Conservation (phyloP, 1,140 invertebrate genomes). For the Penaeus chinensis region DNA sequence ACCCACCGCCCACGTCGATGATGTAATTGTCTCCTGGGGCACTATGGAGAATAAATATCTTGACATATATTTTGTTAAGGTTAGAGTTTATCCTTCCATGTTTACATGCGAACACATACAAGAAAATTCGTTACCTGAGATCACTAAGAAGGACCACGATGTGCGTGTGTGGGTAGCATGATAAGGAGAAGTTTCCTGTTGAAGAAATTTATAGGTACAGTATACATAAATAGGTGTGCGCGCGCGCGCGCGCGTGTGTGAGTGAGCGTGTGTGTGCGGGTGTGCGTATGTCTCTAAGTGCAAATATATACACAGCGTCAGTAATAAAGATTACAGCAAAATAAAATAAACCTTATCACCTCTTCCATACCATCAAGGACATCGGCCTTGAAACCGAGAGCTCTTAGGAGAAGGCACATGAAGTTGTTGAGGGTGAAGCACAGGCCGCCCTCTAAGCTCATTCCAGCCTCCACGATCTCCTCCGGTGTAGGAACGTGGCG, state of each 20-base stretch:
- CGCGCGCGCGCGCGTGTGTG: too few relatives aligned
- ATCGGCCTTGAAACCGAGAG: constrained; percentile 5
- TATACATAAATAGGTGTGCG: too few relatives aligned
- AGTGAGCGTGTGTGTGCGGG: too few relatives aligned
- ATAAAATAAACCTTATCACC: neutral
- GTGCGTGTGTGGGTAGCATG: neutral
- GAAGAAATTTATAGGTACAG: neutral
- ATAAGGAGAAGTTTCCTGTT: constrained; percentile 1
- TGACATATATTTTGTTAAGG: neutral
- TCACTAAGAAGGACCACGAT: neutral
- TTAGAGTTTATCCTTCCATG: neutral
- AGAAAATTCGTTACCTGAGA: neutral
- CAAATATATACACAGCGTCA: neutral
- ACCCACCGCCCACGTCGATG: constrained; percentile 8
- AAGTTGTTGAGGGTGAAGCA: constrained; percentile 28
- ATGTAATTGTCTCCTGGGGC: neutral
- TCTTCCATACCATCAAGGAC: constrained; percentile 1
- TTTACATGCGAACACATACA: neutral
- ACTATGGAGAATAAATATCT: neutral
- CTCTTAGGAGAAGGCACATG: constrained; percentile 19
- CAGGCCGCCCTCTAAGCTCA: constrained; percentile 28
- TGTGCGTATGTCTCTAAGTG: too few relatives aligned
- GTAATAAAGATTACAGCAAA: neutral
- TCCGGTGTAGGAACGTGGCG: constrained; percentile 19
- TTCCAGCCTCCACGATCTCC: constrained; percentile 15